Evolutionary conservation across 1,140 invertebrate species (phyloP), one percentile per base, ranked within the genome.

Genomic region (Protaetia brevitarsis): DNA sequence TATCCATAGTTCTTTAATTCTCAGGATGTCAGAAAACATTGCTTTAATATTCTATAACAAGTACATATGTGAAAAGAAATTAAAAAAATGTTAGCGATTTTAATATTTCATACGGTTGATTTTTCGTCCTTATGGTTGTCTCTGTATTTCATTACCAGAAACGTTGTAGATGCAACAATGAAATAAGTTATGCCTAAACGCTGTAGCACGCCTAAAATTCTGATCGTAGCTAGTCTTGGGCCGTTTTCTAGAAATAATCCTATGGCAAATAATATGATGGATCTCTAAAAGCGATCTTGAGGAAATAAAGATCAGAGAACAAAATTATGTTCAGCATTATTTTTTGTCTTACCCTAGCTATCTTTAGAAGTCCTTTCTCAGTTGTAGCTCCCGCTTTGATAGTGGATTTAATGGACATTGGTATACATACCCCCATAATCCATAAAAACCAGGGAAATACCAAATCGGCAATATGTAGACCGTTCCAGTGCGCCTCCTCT

Each of bases 371-470:
- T 6, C 82, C 79, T 1, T 76, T 77, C 1, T 71, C 72, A 28
- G 82, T 78, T 3, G 89, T 84, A 1, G 84, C 80, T 1, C 85
- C 85, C 66, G 87, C 84, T 36, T 87, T 84, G n/a, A 93, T 78
- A 73, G 90, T 87, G 0, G 89, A 86, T 68, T 88, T 87, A 1
- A 96, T 82, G 0, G 93, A 92, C 21, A 96, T 85, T 0, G 91
- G 88, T 68, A 96, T 89, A 56, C 93, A 92, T 5, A 95, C 87
- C 10, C 95, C 95, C 92, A 96, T 96, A 30, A 96, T 91, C 90
- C 94, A 97, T n/a, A 95, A 84, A 78, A 97, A 93, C 90, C 92
- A 97, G 21, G 96, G 96, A 78, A 98, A 96, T 13, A 98, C 89
- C 28, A 97, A 79, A 81, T 98, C 96, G 1, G 95, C 96, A 23